Evolutionary conservation across 2,113 vertebrate genomes (phyloP), one percentile per base, ranked within the genome.

Genomic region (Empidonax alnorum): DNA sequence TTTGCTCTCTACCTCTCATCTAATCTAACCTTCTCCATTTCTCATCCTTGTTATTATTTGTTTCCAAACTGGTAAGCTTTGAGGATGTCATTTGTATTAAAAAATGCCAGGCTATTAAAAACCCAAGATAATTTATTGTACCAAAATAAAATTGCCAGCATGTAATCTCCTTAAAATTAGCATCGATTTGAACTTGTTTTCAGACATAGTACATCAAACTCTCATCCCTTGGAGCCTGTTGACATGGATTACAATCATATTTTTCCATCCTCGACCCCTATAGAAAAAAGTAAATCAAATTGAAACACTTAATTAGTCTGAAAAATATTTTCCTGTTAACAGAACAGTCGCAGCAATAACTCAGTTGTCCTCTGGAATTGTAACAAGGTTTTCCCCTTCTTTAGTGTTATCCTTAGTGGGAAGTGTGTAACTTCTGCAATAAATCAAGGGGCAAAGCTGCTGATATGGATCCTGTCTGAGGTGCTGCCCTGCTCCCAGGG

Each of bases 201-300:
- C 75, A 72, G 75, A 83, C 24, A 9, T 10, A 33, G 61, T 44
- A 49, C 41, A 77, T 89, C 76, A 73, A 76, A 69, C 61, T 87
- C 58, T 61, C 41, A 3, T 87, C 30, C 37, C 37, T 39, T 47
- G 41, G 67, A 76, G 78, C 58, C 67, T 41, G 49, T 53, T 85
- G 85, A 79, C 44, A 56, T 42, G 30, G 39, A 62, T 76, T 47
- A 33, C 28, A 30, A 22, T 76, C 16, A 5, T 49, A 17, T 81
- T 88, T 93, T 91, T 89, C 53, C 58, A 66, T 73, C 63, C 35
- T 72, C 37, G 27, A 28, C 53, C 53, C 25, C 46, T 37, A 2
- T 20, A 86, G 73, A 61, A 74, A 65, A 72, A 83, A 66, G 31
- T 25, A 83, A 95, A 96, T 91, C 33, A 65, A 73, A 87, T 63